phyloP scores from a whole-genome alignment of 2,797 vertebrate species.

The Chiroxiphia lanceolata region DNA sequence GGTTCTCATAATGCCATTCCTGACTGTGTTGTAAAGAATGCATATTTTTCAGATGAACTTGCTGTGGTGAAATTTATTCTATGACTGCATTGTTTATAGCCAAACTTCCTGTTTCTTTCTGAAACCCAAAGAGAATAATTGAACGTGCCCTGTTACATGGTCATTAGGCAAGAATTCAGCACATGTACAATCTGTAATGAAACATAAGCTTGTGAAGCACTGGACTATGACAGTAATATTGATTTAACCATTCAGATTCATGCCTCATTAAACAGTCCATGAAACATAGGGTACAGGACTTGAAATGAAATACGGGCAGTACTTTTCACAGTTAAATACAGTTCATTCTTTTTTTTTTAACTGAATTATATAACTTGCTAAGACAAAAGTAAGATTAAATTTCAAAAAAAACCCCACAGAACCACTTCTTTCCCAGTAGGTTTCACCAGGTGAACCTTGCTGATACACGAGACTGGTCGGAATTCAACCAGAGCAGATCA shows the following conservation, averaged over 20 bases:
- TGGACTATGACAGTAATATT: constrained; percentile 9
- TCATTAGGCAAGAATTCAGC: constrained; percentile 67
- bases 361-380: background rate
- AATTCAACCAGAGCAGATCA: background rate
- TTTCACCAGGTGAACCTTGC: background rate
- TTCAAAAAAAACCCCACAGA: background rate
- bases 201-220: constrained; percentile 31
- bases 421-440: background rate
- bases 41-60: constrained; percentile 65
- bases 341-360: background rate
- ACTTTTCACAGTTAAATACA: background rate
- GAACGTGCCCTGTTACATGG: constrained; percentile 53
- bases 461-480: accelerated
- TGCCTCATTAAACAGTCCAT: background rate
- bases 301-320: background rate
- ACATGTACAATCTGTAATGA: constrained; percentile 38
- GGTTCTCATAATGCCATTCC: constrained; percentile 52
- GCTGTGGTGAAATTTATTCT: constrained; percentile 57
- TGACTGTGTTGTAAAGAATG: constrained; percentile 50
- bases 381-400: background rate
- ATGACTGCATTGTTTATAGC: constrained; percentile 68
- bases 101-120: constrained; percentile 70
- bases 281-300: background rate
- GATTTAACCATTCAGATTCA: constrained; percentile 22
- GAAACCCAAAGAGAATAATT: constrained; percentile 60